A percentile compares a stretch with the other conserved stretches of the same genome.
phyloP scores from a whole-genome alignment of 2,888 invertebrate genomes.

The Julus scanicus region DNA sequence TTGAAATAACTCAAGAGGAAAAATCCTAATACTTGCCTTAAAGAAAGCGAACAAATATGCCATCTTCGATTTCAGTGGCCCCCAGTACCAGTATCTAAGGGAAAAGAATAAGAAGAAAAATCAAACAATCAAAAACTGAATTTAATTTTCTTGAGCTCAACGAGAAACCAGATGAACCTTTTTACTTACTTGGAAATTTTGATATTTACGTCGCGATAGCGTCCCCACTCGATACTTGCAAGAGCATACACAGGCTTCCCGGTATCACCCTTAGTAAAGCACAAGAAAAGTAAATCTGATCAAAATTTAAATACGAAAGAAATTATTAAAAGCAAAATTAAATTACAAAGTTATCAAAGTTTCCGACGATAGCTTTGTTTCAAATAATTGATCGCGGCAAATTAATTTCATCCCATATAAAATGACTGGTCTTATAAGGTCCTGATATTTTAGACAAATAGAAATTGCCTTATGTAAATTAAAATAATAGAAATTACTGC shows the following conservation, averaged over 20 bases:
- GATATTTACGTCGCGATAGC: slow-evolving; percentile 81
- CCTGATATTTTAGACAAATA: no score
- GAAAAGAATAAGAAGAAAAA: not conserved
- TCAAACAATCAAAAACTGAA: not conserved
- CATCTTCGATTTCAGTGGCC: slow-evolving; percentile 78
- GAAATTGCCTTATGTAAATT: no score
- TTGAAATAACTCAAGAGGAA: not conserved
- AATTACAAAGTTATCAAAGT: not conserved
- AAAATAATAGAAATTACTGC: no score
- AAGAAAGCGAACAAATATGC: slow-evolving; percentile 75
- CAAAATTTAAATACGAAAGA: not conserved
- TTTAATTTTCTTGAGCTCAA: no score
- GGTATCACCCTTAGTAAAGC: slow-evolving; percentile 63
- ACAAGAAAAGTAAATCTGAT: slow-evolving; percentile 40
- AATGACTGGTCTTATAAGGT: no score
- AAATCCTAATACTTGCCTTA: slow-evolving; percentile 55
- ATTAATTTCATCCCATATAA: no score
- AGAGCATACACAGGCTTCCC: slow-evolving; percentile 83
- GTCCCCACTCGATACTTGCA: slow-evolving; percentile 84
- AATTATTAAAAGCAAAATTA: not conserved
- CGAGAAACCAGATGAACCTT: not conserved
- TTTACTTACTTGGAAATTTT: slow-evolving; percentile 73
- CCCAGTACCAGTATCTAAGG: slow-evolving; percentile 85
- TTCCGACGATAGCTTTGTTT: no score
- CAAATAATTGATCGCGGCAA: no score